Evolutionary conservation across 2,888 invertebrate genomes (phyloP), one percentile per base, ranked within the genome.

Genomic region (Hypomecis atomaria): DNA sequence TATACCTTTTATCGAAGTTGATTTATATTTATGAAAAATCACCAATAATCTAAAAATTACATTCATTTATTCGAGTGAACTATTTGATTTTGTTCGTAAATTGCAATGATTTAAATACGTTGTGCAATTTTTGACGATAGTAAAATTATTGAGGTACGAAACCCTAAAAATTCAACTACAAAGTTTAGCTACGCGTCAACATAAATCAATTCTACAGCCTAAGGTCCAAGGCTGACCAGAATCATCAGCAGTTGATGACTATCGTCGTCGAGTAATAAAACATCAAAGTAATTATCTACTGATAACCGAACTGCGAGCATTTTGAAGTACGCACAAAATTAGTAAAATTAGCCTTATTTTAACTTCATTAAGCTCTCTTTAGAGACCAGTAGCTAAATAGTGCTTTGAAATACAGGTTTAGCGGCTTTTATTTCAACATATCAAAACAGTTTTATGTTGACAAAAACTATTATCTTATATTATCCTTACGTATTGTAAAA

Each of bases 141-240:
- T 23, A 23, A 2, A 23, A 23, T 23, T 23, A 23, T 23, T 23
- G 23, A 23, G 23, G 23, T 23, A 36, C 36, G 7, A 13, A 48
- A 5, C 5, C 37, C 7, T 5, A 47, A 33, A 10, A 10, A n/a
- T 37, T 23, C 23, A 2, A 23, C 49, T 11, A 50, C 49, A 9
- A 11, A 9, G 23, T 23, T 23, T 49, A 11, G 49, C 7, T 50
- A 37, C 11, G 5, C 11, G 49, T 49, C 49, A 34, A 42, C 42
- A 40, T 54, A 38, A 47, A 56, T 56, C 37, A 56, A 56, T 13
- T 34, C 36, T n/a, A 33, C 49, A 11, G 45, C 13, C 8, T 34
- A 58, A 58, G 43, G 58, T 49, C 63, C 63, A 63, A 63, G 63
- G 63, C 7, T 54, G 58, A 54, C 58, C 2, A 48, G 63, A 53